Evolutionary conservation across 2,113 vertebrate genomes (phyloP), one percentile per base, ranked within the genome.

Genomic region (Mustela nigripes): DNA sequence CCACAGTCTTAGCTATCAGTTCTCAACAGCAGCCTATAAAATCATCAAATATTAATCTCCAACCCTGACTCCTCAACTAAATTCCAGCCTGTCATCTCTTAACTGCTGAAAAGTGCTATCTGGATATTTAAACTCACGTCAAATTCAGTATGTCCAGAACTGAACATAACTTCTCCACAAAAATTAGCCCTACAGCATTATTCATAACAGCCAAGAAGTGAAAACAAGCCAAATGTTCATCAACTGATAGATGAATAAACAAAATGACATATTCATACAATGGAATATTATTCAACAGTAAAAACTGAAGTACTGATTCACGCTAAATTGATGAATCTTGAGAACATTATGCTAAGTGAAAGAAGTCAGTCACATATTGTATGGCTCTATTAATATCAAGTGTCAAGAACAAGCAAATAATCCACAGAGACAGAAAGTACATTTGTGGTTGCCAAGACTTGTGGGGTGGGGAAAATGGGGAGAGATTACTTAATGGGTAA

Each of bases 311-410:
- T 76, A 89, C 5, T 80, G 33, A 74, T 73, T 50, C 39, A 62
- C 53, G 39, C 60, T 62, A 67, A 36, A 83, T 36, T 5, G 83
- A 79, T n/a, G 53, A 62, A 60, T 22, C 24, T 21, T 65, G 50
- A 95, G 82, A 91, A 76, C 33, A 92, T 33, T 50, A 81, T 60
- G n/a, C 19, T 83, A 83, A 84, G 31, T 67, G 21, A 90, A 74
- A 63, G 42, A 63, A 85, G 28, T 93, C 36, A 53, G 21, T 83
- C 33, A 78, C 33, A 45, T 53, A 74, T 7, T 65, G 26, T 56
- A 19, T 94, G 26, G 60, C 69, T 96, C 31, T 31, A 81, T 74
- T 65, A 74, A 82, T 24, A 69, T 63, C 36, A 86, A 91, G 56
- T 42, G 80, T 28, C 50, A 24, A 87, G 28, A 81, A 82, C 26